Percentiles rank a stretch among this genome's conserved stretches.
These are phyloP conservation scores for Pyrochroa serraticornis DNA, from an alignment of 2,888 invertebrate genomes.

Conservation along the genomic window DNA sequence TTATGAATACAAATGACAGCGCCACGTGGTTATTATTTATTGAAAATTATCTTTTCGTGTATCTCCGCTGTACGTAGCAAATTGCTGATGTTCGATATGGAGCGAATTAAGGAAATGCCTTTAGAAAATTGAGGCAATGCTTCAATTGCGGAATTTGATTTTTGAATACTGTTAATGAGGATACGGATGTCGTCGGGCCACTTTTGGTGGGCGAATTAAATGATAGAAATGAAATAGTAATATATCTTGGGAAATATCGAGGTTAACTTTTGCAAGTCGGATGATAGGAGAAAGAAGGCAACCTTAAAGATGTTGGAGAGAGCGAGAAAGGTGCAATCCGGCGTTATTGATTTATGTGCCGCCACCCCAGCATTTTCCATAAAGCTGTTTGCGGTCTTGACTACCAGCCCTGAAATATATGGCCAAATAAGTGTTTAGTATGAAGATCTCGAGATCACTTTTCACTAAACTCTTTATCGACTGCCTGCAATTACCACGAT, in stretches of 20 bases:
- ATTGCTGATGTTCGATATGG: too few relatives aligned
- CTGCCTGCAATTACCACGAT: constrained; percentile 17
- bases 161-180: too few relatives aligned
- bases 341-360: constrained; percentile 68
- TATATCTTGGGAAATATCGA: constrained; percentile 43
- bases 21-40: too few relatives aligned
- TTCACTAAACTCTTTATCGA: constrained; percentile 51
- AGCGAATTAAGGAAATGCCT: too few relatives aligned
- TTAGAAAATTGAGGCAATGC: too few relatives aligned
- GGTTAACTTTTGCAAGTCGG: constrained; percentile 41
- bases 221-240: constrained; percentile 36
- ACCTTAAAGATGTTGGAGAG: constrained; percentile 45
- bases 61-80: too few relatives aligned
- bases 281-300: constrained; percentile 43
- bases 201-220: constrained; percentile 14
- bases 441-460: constrained; percentile 57
- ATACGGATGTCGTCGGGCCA: too few relatives aligned
- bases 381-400: constrained; percentile 60
- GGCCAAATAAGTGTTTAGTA: constrained; percentile 60
- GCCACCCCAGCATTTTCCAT: constrained; percentile 60
- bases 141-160: too few relatives aligned
- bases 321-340: constrained; percentile 50
- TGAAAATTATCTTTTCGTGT: too few relatives aligned
- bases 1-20: too few relatives aligned
- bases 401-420: constrained; percentile 57